Base-by-base conservation (phyloP, 2,797 vertebrate genomes). In the Tokudaia muenninki region DNA sequence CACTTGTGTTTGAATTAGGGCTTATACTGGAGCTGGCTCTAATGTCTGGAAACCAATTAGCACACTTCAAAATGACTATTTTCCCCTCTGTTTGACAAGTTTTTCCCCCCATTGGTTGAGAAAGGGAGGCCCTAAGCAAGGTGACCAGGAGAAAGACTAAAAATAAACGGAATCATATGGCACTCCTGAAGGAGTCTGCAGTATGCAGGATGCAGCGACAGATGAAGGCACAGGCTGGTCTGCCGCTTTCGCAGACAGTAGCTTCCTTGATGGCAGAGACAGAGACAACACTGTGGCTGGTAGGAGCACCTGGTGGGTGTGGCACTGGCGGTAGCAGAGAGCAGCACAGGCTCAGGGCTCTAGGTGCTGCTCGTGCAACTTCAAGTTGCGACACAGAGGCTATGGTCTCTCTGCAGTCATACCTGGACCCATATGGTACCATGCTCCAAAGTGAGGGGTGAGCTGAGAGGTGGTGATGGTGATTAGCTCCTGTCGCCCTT, bases 81-180 rank as follows among this genome's bases (percentile, higher is more conserved):
- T 87, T 41, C 29, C 55, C 9, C 12, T 52, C 74, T 1, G 0
- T 79, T 72, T 65, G 74, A 34, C 47, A 81, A 55, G 50, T 4
- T 65, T 31, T 47, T 22, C 7, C 17, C 41, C 67, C 34, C 21
- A 59, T 78, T 55, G 70, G 11, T 31, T 81, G 77, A 81, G 50
- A 24, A 79, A 67, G 14, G 47, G 90, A 80, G 21, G 34, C 75
- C 57, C 16, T 55, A 77, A 91, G 80, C 57, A 87, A 93, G 81
- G 81, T 81, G 91, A 94, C 79, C 55, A 47, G 34, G 50, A 65
- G 31, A 90, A 89, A 65, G 63, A 86, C 57, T 92, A 47, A 90
- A 89, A 75, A 86, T 26, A 67, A 9, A 59, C 10, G 0, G 1
- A 86, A 67, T 92, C 65, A 29, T 47, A 65, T 37, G 50, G 55